Percentiles rank a stretch among this genome's conserved stretches.
Conservation (phyloP, 2,113 vertebrate species). For the Coreoperca whiteheadi region DNA sequence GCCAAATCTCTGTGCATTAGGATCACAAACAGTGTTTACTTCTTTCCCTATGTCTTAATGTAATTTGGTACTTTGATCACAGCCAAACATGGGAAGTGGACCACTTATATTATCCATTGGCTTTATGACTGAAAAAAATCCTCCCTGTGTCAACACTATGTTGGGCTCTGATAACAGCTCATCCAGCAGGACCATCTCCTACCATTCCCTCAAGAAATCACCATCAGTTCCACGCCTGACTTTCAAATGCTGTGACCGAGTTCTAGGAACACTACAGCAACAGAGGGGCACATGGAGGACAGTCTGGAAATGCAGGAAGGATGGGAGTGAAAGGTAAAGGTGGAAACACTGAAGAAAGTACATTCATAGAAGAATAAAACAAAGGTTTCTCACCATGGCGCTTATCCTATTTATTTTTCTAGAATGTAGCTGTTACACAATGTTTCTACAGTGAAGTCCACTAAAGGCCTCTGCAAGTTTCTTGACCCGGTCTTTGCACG, state of each 20-base stretch:
- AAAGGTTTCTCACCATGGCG: neutral
- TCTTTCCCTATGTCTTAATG: constrained; percentile 52
- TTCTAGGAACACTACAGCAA: neutral
- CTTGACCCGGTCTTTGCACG: neutral
- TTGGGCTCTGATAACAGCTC: constrained; percentile 45
- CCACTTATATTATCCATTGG: constrained; percentile 35
- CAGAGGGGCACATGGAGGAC: neutral
- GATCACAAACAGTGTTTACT: constrained; percentile 38
- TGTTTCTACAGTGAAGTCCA: constrained; percentile 7
- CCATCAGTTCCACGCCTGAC: constrained; percentile 31
- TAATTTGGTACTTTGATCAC: constrained; percentile 47
- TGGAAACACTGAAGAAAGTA: constrained; percentile 20
- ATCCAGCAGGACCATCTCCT: constrained; percentile 32
- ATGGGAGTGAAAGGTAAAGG: neutral
- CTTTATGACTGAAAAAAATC: constrained; percentile 25
- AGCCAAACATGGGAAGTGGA: constrained; percentile 38
- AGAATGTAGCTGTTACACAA: neutral
- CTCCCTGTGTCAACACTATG: constrained; percentile 37
- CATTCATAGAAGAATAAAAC: neutral
- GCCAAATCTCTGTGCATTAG: constrained; percentile 41
- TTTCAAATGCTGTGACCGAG: constrained; percentile 27
- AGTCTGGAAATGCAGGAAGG: neutral
- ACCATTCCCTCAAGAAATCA: constrained; percentile 33
- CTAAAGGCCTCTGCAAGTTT: constrained; percentile 13
- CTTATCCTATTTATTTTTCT: neutral